Base-by-base conservation (phyloP, 2,888 invertebrate genomes). In the Apoderus coryli region DNA sequence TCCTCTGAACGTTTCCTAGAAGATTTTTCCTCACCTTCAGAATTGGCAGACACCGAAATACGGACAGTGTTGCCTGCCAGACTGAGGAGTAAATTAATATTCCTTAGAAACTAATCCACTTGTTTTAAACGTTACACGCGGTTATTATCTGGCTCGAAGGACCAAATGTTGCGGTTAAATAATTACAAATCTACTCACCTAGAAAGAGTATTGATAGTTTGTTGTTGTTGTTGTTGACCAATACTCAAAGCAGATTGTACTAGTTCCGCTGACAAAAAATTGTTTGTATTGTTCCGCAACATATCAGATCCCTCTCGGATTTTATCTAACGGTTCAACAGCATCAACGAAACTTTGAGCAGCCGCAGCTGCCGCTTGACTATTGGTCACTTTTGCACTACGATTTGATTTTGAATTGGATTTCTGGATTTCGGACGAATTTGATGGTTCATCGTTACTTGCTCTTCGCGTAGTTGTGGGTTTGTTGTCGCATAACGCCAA, bases 201-300 rank as follows among this genome's bases (percentile, higher is more conserved):
- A 56, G 37, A 56, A 27, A 47, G 41, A 51, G 45, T 61, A 59
- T 31, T 59, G 52, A 53, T 53, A 12, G 52, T 41, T 38, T 50
- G 46, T 23, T 51, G 44, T n/a, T n/a, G 28, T 41, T 49, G 3
- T 32, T 30, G 16, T 29, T 51, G 50, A 15, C 48, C 46, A 10
- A 49, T 40, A 38, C 46, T 50, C 12, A 53, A 38, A 9, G 51
- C 49, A 4, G 52, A 46, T 32, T 54, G 54, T 23, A 54, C 37
- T 16, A 56, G 39, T 41, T 79, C 78, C 29, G 76, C 72, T 22
- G 78, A 76, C 23, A 80, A 62, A 50, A 79, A 72, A 53, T 74
- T 80, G 57, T 81, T 81, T 26, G 80, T 76, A 51, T 77, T 81
- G 58, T 82, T 81, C 36, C 77, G 68, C 43, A 76, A 63, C 53